These are phyloP conservation scores for Periplaneta americana DNA, from an alignment of 1,140 invertebrate genomes.

Conservation along the genomic window DNA sequence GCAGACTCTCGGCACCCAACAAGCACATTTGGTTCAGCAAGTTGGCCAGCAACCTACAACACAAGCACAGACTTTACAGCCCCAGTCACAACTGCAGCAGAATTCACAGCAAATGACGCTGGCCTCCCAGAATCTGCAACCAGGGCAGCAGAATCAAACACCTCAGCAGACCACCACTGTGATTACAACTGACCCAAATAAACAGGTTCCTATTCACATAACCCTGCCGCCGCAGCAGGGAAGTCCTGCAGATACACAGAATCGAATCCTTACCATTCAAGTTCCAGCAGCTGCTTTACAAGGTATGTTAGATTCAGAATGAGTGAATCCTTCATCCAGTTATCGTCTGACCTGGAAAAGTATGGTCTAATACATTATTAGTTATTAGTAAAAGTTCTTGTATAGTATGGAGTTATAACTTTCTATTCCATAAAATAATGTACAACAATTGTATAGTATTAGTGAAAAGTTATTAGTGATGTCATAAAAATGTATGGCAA, in stretches of 20 bases:
- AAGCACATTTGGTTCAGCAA: background rate
- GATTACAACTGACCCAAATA: slow-evolving; percentile 38
- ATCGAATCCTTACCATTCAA: slow-evolving; percentile 71
- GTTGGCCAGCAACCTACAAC: slow-evolving; percentile 11
- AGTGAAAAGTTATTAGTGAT: too few species aligned
- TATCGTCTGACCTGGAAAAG: too few species aligned
- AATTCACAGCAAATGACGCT: slow-evolving; percentile 19
- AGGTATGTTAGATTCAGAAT: slow-evolving; percentile 50
- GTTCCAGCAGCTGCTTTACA: slow-evolving; percentile 77
- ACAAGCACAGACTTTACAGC: slow-evolving; percentile 24
- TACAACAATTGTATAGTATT: too few species aligned
- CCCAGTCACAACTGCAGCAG: slow-evolving; percentile 28
- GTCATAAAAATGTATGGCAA: too few species aligned
- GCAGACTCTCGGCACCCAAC: background rate
- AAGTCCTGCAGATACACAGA: slow-evolving; percentile 52
- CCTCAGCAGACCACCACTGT: slow-evolving; percentile 25
- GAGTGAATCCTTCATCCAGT: too few species aligned
- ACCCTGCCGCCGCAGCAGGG: slow-evolving; percentile 66
- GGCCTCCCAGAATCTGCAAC: slow-evolving; percentile 22
- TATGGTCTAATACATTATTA: too few species aligned
- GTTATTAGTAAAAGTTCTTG: too few species aligned
- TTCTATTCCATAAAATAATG: too few species aligned
- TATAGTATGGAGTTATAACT: too few species aligned
- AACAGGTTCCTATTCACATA: slow-evolving; percentile 48
- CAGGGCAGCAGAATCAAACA: slow-evolving; percentile 31